Conservation (phyloP, 2,113 vertebrate species). For the Passerina amoena region DNA sequence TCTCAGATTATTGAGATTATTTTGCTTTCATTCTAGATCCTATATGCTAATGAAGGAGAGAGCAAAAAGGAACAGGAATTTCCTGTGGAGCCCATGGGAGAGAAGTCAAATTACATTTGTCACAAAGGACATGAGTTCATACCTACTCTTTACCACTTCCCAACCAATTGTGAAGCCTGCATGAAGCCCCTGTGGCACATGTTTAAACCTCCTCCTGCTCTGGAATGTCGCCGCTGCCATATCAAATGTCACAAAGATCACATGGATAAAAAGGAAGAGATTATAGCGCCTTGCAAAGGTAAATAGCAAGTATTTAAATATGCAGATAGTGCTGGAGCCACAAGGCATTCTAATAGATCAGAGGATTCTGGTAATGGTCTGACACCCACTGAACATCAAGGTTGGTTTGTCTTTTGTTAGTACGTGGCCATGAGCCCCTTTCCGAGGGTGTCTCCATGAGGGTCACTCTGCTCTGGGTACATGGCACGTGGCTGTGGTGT, state of each 20-base stretch:
- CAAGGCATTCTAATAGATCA: neutral
- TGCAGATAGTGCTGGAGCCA: neutral
- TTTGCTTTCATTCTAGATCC: slow-evolving; percentile 80
- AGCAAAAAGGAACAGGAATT: slow-evolving; percentile 96
- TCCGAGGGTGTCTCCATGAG: neutral
- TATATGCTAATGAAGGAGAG: slow-evolving; percentile 98
- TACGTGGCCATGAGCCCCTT: accelerated
- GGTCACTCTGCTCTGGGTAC: neutral
- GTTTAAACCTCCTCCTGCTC: slow-evolving; percentile 97
- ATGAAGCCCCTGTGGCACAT: slow-evolving; percentile 99
- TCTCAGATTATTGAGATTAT: neutral
- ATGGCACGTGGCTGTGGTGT: accelerated
- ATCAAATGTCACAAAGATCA: slow-evolving; percentile 99
- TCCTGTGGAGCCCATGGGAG: slow-evolving; percentile 86
- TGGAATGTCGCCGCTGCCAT: slow-evolving; percentile 97
- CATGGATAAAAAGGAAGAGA: slow-evolving; percentile 98
- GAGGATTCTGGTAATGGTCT: neutral
- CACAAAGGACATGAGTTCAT: slow-evolving; percentile 99
- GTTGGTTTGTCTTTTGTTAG: neutral
- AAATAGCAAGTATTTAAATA: neutral
- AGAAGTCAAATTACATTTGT: slow-evolving; percentile 96
- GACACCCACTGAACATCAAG: neutral
- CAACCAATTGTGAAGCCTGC: slow-evolving; percentile 97
- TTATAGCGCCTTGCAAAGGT: slow-evolving; percentile 97
- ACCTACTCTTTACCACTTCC: slow-evolving; percentile 97